phyloP scores from a whole-genome alignment of 2,797 vertebrate species.

The Echiichthys vipera region DNA sequence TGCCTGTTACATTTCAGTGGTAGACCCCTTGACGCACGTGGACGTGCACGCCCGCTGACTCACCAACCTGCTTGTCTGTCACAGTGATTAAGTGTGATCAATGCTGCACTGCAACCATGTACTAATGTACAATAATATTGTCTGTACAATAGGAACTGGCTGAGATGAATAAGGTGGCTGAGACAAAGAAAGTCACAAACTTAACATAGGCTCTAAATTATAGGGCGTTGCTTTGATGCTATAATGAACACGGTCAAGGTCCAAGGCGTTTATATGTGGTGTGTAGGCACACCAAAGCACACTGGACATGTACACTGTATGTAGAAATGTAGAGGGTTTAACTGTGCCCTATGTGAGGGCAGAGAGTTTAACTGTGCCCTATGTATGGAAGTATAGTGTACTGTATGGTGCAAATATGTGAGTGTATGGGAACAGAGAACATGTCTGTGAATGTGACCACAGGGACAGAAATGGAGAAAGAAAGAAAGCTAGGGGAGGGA shows the following conservation, averaged over 20 bases:
- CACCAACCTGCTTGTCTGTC: conserved; percentile 62
- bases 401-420: conserved; percentile 13
- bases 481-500: conserved; percentile 30
- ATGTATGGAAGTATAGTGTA: background rate
- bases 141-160: conserved; percentile 15
- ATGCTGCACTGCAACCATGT: conserved; percentile 33
- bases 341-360: background rate
- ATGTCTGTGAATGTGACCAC: conserved; percentile 27
- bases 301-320: background rate
- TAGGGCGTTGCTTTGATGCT: conserved; percentile 23
- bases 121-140: conserved; percentile 40
- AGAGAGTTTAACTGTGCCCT: conserved; percentile 1
- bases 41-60: conserved; percentile 51
- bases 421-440: conserved; percentile 16
- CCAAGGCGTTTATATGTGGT: conserved; percentile 19
- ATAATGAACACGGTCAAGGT: conserved; percentile 26
- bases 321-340: background rate
- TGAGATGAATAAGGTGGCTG: conserved; percentile 9
- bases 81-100: conserved; percentile 54
- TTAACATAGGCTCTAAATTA: conserved; percentile 26
- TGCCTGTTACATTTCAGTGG: conserved; percentile 58
- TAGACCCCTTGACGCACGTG: conserved; percentile 48
- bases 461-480: conserved; percentile 32
- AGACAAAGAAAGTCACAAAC: conserved; percentile 46
- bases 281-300: conserved; percentile 18